phyloP scores from a whole-genome alignment of 1,140 invertebrate genomes.

The Oppia nitens region DNA sequence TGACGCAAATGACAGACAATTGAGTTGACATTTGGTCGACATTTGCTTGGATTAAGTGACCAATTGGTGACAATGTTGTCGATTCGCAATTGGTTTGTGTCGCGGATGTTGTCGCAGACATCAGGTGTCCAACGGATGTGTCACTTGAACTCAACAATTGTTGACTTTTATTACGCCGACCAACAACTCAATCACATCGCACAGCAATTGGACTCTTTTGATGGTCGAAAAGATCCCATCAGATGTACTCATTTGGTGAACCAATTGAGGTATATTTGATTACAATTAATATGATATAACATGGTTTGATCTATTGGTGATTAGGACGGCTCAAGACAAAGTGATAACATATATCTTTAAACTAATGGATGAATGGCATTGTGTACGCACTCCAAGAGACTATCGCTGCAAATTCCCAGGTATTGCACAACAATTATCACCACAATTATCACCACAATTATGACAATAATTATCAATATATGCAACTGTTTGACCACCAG shows the following conservation, averaged over 20 bases:
- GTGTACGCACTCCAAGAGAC: conserved; percentile 53
- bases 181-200: conserved; percentile 86
- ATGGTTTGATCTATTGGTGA: not conserved
- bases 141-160: not conserved
- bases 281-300: not conserved
- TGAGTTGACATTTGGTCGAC: too few species aligned
- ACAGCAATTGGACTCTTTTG: conserved; percentile 91
- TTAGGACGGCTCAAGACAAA: conserved; percentile 25
- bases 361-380: conserved; percentile 19
- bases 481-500: too few species aligned
- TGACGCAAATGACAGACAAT: too few species aligned
- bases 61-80: conserved; percentile 17
- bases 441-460: too few species aligned
- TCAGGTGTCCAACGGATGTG: not conserved
- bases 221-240: conserved; percentile 91
- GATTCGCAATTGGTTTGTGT: conserved; percentile 15
- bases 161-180: conserved; percentile 92
- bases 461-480: too few species aligned
- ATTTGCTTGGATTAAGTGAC: too few species aligned
- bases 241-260: conserved; percentile 84
- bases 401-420: conserved; percentile 92
- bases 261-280: conserved; percentile 52
- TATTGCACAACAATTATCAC: too few species aligned
- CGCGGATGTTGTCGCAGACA: conserved; percentile 12
- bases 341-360: conserved; percentile 20